These are phyloP conservation scores for Limosa lapponica DNA, from an alignment of 2,797 vertebrate species.

Conservation along the genomic window DNA sequence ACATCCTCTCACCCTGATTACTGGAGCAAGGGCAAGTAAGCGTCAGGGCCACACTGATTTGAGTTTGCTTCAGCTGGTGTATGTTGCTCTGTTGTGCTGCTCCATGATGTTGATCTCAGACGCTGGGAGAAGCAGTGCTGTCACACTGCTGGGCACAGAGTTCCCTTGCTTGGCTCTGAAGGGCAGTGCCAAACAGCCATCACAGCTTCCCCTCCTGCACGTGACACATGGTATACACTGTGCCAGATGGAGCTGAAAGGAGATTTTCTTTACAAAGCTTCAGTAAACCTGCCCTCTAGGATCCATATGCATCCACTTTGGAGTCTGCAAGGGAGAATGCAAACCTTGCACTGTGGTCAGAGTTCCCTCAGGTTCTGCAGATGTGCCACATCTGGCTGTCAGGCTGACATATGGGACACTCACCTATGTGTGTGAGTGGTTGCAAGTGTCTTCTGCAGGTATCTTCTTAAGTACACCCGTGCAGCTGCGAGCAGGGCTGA, in stretches of 20 bases:
- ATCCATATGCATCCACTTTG: neutral
- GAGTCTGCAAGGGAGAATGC: neutral
- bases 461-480: neutral
- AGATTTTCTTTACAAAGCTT: neutral
- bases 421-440: neutral
- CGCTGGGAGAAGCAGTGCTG: neutral
- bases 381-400: neutral
- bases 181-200: neutral
- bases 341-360: neutral
- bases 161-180: neutral
- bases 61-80: accelerated
- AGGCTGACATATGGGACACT: neutral
- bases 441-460: neutral
- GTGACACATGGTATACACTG: accelerated
- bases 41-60: neutral
- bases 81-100: neutral
- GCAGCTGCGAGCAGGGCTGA: neutral
- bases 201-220: neutral
- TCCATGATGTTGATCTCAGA: neutral
- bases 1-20: neutral
- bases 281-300: neutral
- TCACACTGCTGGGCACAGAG: neutral
- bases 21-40: neutral
- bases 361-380: neutral
- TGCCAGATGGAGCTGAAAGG: neutral